A percentile compares a stretch with the other conserved stretches of the same genome.
phyloP scores from a whole-genome alignment of 2,888 invertebrate genomes.

The Isotomurus palustris region DNA sequence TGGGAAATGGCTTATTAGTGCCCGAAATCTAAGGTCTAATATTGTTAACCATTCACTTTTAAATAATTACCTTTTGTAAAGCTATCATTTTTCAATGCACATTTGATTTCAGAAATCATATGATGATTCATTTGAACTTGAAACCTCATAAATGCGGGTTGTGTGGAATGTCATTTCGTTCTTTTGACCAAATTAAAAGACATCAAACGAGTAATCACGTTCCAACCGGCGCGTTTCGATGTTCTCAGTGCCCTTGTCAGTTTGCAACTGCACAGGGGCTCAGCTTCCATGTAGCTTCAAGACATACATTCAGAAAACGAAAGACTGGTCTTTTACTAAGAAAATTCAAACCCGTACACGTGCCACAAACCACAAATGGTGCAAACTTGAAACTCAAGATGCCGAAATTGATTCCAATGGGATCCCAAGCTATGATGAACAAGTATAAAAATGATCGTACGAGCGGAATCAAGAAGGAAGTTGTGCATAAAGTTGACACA shows the following conservation, averaged over 20 bases:
- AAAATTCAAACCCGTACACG: neutral
- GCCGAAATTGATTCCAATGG: neutral
- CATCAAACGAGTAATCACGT: neutral
- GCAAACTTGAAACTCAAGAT: too few species aligned
- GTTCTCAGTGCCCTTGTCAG: conserved; percentile 3
- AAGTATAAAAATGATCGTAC: too few species aligned
- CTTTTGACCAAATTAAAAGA: neutral
- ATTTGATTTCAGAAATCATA: conserved; percentile 23
- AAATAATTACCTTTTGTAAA: too few species aligned
- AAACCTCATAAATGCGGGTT: conserved; percentile 19
- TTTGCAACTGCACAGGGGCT: neutral
- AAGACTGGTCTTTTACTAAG: neutral
- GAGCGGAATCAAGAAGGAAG: too few species aligned
- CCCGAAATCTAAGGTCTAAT: too few species aligned
- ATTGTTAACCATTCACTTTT: too few species aligned
- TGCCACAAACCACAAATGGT: too few species aligned
- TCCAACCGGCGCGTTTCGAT: neutral
- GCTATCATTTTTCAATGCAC: too few species aligned
- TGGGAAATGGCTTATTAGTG: too few species aligned
- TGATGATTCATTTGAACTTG: conserved; percentile 17
- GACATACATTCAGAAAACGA: neutral
- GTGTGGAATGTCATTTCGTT: neutral
- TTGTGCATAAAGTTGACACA: too few species aligned
- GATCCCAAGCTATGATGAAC: neutral
- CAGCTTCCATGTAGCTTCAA: neutral